phyloP scores from a whole-genome alignment of 2,113 vertebrate species.

The Ovis aries region DNA sequence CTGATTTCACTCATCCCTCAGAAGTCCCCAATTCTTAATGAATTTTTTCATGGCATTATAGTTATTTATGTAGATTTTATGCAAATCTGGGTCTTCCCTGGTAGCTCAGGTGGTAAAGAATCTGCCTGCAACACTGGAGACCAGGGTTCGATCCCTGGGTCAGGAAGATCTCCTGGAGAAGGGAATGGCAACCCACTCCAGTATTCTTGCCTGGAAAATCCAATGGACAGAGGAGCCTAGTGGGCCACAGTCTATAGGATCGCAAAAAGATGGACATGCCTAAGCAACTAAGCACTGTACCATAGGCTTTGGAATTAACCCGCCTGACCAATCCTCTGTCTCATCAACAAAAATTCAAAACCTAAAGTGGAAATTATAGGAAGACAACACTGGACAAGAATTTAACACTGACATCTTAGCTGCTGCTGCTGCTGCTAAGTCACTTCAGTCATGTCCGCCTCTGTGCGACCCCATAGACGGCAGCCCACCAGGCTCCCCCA shows the following conservation, averaged over 20 bases:
- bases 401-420: neutral
- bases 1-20: neutral
- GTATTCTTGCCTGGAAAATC: neutral
- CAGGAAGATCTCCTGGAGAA: neutral
- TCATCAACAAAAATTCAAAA: neutral
- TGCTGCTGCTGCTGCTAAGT: no score
- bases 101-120: neutral
- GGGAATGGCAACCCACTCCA: neutral
- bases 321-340: neutral
- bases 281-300: neutral
- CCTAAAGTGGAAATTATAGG: neutral
- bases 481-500: no score
- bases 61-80: neutral
- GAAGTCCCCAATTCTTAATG: neutral
- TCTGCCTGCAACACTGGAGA: neutral
- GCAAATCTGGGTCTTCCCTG: neutral
- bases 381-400: neutral
- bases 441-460: no score
- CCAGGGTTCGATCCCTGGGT: neutral
- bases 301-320: neutral
- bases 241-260: neutral
- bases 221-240: neutral
- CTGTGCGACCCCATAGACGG: no score
- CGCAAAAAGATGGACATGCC: neutral
- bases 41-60: neutral